Conservation (phyloP, 2,113 vertebrate genomes). For the Corapipo altera region DNA sequence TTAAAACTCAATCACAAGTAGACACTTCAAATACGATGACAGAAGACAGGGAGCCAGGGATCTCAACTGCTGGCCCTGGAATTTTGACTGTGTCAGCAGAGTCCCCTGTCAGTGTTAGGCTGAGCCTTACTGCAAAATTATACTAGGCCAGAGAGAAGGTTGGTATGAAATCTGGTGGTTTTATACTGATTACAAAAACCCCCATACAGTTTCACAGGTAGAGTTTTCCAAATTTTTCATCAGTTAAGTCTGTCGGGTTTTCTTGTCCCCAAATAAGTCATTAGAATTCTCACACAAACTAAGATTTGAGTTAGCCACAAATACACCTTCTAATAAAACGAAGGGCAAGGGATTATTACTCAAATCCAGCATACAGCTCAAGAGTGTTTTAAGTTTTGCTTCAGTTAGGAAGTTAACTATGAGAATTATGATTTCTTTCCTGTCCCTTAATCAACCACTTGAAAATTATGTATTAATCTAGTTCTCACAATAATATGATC, state of each 20-base stretch:
- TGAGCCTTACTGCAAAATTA: not conserved
- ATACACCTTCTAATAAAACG: not conserved
- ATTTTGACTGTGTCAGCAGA: not conserved
- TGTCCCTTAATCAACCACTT: not conserved
- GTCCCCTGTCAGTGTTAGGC: not conserved
- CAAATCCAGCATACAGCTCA: not conserved
- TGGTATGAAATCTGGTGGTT: not conserved
- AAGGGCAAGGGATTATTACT: not conserved
- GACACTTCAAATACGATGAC: not conserved
- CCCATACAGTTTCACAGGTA: not conserved
- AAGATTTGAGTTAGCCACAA: not conserved
- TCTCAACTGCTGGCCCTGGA: not conserved
- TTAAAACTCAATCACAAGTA: not conserved
- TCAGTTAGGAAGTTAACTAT: not conserved
- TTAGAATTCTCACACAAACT: not conserved
- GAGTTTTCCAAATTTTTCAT: not conserved
- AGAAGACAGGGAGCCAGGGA: not conserved
- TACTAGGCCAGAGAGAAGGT: not conserved
- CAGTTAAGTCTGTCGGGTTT: not conserved
- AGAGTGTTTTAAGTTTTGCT: not conserved
- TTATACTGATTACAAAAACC: not conserved
- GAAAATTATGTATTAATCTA: not conserved
- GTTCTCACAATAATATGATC: not conserved
- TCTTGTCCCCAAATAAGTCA: accelerated
- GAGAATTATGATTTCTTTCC: not conserved